These are phyloP conservation scores for Caretta caretta DNA, from an alignment of 2,113 vertebrate species.

Conservation along the genomic window DNA sequence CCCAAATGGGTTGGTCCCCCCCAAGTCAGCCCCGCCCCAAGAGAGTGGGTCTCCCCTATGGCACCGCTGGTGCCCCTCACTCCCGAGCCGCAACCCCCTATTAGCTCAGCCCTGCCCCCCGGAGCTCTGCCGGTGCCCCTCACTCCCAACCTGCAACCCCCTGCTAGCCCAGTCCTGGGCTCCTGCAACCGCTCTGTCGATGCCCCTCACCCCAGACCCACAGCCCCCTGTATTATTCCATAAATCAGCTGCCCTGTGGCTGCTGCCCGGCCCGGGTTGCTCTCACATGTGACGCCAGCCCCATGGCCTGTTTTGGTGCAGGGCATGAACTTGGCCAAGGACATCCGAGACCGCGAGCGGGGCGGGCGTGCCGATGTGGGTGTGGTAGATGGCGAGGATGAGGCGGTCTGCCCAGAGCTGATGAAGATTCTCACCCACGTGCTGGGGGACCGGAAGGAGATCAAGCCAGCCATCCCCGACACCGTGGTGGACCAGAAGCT, in stretches of 20 bases:
- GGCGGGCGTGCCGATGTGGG: conserved; percentile 85
- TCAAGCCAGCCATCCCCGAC: conserved; percentile 80
- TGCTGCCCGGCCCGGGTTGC: not conserved
- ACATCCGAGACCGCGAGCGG: conserved; percentile 89
- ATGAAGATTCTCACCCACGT: conserved; percentile 82
- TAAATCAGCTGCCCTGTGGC: not conserved
- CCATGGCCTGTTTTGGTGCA: conserved; percentile 31
- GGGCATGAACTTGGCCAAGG: conserved; percentile 89
- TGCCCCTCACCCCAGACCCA: not conserved
- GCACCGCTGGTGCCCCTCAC: not conserved
- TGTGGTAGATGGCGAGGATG: conserved; percentile 85
- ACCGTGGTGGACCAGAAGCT: conserved; percentile 80
- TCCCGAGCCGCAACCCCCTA: not conserved
- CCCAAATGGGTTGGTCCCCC: no score
- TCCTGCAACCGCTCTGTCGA: not conserved
- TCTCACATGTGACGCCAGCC: not conserved
- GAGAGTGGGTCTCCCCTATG: no score
- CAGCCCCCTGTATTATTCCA: not conserved
- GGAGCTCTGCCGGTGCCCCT: not conserved
- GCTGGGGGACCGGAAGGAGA: conserved; percentile 79
- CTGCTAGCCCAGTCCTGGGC: not conserved
- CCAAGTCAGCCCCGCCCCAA: no score
- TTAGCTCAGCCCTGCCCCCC: not conserved
- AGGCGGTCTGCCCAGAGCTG: conserved; percentile 73
- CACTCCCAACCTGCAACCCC: not conserved